These are phyloP conservation scores for Clupea harengus DNA, from an alignment of 2,113 vertebrate genomes.

Conservation along the genomic window DNA sequence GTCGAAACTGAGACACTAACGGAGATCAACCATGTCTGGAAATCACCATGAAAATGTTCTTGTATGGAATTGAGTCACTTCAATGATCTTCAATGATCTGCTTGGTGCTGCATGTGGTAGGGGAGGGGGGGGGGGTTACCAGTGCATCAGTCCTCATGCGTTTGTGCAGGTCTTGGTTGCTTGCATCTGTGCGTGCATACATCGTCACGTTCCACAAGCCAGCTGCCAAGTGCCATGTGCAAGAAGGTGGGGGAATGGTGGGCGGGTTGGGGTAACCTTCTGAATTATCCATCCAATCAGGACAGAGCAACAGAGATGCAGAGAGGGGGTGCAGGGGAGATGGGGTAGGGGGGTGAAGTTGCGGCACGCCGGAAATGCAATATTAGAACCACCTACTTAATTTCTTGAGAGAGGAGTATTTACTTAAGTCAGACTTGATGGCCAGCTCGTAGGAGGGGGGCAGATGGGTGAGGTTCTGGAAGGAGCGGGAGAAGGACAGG, in stretches of 20 bases:
- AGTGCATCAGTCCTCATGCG: neutral
- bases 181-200: constrained; percentile 5
- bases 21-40: neutral
- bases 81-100: neutral
- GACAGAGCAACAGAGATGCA: neutral
- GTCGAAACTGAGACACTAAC: neutral
- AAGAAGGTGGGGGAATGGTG: neutral
- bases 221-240: neutral
- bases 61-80: neutral
- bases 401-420: constrained; percentile 83
- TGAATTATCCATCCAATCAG: neutral
- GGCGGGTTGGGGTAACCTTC: neutral
- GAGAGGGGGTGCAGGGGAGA: too few relatives aligned
- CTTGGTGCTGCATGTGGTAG: neutral
- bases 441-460: constrained; percentile 90
- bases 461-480: constrained; percentile 95
- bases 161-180: constrained; percentile 2
- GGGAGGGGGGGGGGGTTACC: neutral
- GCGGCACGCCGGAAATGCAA: constrained; percentile 28
- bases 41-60: neutral
- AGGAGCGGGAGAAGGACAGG: constrained; percentile 92
- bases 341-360: neutral
- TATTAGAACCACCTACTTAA: constrained; percentile 76
- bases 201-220: constrained; percentile 8
- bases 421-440: constrained; percentile 86